These are phyloP conservation scores for Chrysotoxum bicinctum DNA, from an alignment of 2,888 invertebrate genomes.

Conservation along the genomic window DNA sequence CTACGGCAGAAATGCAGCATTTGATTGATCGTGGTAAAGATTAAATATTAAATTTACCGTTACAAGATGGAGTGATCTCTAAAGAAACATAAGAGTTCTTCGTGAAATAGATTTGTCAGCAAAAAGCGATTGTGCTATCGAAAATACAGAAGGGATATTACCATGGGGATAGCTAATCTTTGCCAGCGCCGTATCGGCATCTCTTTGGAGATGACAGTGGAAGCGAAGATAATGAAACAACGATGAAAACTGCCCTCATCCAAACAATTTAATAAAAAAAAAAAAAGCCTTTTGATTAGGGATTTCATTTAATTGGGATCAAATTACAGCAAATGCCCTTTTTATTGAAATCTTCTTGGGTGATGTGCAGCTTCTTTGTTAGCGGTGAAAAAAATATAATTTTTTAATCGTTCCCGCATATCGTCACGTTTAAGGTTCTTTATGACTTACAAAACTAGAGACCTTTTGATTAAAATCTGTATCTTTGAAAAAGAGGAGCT, in stretches of 20 bases:
- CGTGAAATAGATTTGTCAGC: constrained; percentile 39
- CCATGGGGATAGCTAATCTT: background rate
- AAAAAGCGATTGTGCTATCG: background rate
- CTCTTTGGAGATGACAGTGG: constrained; percentile 29
- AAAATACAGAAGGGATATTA: background rate
- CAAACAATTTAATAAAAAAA: background rate
- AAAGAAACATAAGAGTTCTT: background rate
- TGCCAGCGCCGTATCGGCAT: background rate
- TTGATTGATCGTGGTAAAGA: constrained; percentile 48
- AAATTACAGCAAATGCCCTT: constrained; percentile 43
- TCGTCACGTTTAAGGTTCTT: constrained; percentile 56
- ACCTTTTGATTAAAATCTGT: constrained; percentile 45
- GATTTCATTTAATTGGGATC: constrained; percentile 55
- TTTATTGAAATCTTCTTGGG: constrained; percentile 15
- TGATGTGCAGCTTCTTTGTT: constrained; percentile 25
- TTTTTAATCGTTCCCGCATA: constrained; percentile 42
- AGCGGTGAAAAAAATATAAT: constrained; percentile 22
- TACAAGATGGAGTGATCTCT: background rate
- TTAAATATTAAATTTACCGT: constrained; percentile 30
- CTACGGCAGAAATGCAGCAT: constrained; percentile 7
- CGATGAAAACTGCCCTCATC: constrained; percentile 30
- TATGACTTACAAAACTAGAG: constrained; percentile 28
- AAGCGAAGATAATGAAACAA: constrained; percentile 26
- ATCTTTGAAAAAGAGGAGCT: constrained; percentile 27
- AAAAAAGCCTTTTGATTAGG: constrained; percentile 29